Percentiles rank a stretch among this genome's conserved stretches.
These are phyloP conservation scores for Stegodyphus dumicola DNA, from an alignment of 1,140 invertebrate genomes.

Conservation along the genomic window DNA sequence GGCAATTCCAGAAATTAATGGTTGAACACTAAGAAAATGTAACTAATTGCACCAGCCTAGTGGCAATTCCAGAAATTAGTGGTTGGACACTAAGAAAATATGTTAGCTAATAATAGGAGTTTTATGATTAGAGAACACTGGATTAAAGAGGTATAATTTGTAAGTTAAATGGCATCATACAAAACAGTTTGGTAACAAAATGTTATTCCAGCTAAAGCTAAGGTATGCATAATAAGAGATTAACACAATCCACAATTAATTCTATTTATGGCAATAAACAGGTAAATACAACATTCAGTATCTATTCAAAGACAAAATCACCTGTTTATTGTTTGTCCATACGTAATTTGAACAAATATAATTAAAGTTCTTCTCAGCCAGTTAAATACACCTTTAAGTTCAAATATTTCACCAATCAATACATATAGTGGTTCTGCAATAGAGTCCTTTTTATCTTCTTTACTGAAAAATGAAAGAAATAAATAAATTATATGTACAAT, in stretches of 20 bases:
- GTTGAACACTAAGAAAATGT: no score
- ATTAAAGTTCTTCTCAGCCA: slow-evolving; percentile 88
- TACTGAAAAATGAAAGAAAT: neutral
- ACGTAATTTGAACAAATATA: slow-evolving; percentile 91
- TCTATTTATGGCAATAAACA: slow-evolving; percentile 1
- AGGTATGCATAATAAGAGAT: no score
- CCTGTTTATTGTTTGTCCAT: slow-evolving; percentile 90
- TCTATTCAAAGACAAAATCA: slow-evolving; percentile 63
- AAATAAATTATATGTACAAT: neutral
- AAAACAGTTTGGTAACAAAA: no score
- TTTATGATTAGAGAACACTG: no score
- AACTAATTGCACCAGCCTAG: no score
- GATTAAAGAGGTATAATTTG: no score
- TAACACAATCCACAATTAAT: neutral
- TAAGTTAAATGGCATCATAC: no score
- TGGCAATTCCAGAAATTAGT: no score
- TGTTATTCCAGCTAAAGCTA: no score
- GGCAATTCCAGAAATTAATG: no score
- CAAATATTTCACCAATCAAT: slow-evolving; percentile 85
- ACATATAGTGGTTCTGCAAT: slow-evolving; percentile 89
- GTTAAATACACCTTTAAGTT: slow-evolving; percentile 86
- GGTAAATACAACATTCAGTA: neutral
- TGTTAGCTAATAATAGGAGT: no score
- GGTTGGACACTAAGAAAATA: no score
- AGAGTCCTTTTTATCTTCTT: slow-evolving; percentile 73